Conservation (phyloP, 2,797 vertebrate genomes). For the Sebastes oblongus region DNA sequence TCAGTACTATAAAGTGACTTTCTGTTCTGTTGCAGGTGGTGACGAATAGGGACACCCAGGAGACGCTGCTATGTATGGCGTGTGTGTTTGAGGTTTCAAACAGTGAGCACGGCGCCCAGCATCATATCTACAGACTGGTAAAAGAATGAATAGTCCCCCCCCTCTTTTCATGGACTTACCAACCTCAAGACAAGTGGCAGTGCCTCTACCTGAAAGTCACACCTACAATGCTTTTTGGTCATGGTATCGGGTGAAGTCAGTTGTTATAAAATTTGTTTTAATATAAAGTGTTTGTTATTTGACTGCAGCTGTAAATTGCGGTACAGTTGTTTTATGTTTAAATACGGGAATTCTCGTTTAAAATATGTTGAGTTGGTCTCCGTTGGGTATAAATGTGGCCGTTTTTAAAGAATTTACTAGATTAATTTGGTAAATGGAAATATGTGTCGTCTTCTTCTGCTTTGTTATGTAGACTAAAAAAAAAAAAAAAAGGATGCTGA, state of each 20-base stretch:
- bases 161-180: slow-evolving; percentile 86
- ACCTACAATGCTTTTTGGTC: slow-evolving; percentile 86
- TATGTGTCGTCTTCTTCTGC: slow-evolving; percentile 61
- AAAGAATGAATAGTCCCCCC: slow-evolving; percentile 84
- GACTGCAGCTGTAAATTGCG: slow-evolving; percentile 96
- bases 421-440: slow-evolving; percentile 71
- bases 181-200: slow-evolving; percentile 94
- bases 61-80: slow-evolving; percentile 99
- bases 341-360: slow-evolving; percentile 80
- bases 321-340: slow-evolving; percentile 96
- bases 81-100: slow-evolving; percentile 99
- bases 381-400: slow-evolving; percentile 78
- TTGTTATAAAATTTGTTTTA: slow-evolving; percentile 77
- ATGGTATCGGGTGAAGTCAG: slow-evolving; percentile 88
- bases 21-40: slow-evolving; percentile 87
- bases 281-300: slow-evolving; percentile 88
- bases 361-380: slow-evolving; percentile 83
- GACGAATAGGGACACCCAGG: slow-evolving; percentile 98
- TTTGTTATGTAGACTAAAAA: slow-evolving; percentile 70
- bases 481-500: slow-evolving; percentile 54
- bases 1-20: not conserved
- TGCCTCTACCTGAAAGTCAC: slow-evolving; percentile 90
- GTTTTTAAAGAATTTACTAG: slow-evolving; percentile 61
- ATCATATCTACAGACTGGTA: slow-evolving; percentile 99
- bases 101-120: slow-evolving; percentile 98